A percentile compares a stretch with the other conserved stretches of the same genome.
phyloP scores from a whole-genome alignment of 2,888 invertebrate genomes.

The Oscheius sp. region DNA sequence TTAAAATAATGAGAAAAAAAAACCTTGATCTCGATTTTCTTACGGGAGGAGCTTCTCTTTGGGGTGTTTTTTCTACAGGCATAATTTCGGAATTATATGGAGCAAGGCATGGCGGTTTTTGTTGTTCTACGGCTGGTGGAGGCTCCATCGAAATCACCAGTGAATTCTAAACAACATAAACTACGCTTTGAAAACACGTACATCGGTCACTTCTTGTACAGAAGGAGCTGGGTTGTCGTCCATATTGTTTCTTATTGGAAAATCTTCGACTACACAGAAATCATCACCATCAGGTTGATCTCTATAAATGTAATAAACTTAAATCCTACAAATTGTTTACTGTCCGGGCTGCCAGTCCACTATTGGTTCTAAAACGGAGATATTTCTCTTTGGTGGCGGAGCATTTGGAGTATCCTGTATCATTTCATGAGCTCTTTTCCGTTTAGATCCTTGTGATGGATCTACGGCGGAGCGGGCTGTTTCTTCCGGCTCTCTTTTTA shows the following conservation, averaged over 20 bases:
- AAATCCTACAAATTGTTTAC: neutral
- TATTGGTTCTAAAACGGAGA: neutral
- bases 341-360: conserved; percentile 6
- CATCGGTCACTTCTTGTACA: no score
- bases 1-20: neutral
- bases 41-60: neutral
- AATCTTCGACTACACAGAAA: no score
- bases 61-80: no score
- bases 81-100: neutral
- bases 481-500: conserved; percentile 2
- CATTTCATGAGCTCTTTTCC: conserved; percentile 25
- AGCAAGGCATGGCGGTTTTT: neutral
- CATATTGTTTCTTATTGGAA: no score
- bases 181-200: no score
- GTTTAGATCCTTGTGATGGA: neutral
- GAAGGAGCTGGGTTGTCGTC: no score
- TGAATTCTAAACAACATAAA: neutral
- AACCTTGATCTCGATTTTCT: neutral
- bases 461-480: neutral
- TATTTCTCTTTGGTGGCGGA: neutral
- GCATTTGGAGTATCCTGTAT: conserved; percentile 2
- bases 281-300: no score
- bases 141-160: neutral
- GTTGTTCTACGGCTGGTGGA: neutral
- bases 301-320: neutral